These are phyloP conservation scores for Propithecus deckenii DNA, from an alignment of 2,797 vertebrate species.

Conservation along the genomic window DNA sequence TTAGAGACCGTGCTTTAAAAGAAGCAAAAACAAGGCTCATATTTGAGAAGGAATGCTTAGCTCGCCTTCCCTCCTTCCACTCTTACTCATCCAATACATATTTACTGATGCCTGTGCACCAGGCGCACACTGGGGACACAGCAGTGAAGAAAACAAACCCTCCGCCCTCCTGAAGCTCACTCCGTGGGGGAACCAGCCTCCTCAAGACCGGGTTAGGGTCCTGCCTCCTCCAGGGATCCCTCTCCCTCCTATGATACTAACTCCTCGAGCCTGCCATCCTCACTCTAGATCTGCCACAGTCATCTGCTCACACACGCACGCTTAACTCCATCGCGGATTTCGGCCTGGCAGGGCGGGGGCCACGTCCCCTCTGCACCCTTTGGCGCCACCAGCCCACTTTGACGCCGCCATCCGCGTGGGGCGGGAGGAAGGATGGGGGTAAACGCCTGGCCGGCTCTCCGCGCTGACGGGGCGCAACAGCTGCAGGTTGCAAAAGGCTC, in stretches of 20 bases:
- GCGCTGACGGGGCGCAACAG: neutral
- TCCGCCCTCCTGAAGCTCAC: neutral
- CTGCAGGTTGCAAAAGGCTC: neutral
- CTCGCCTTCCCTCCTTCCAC: neutral
- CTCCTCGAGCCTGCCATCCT: neutral
- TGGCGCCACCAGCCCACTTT: neutral
- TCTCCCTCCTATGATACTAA: neutral
- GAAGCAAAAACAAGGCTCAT: neutral
- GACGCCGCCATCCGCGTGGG: neutral
- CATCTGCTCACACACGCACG: neutral
- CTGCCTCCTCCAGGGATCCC: neutral
- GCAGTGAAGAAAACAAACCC: neutral
- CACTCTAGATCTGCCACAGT: neutral
- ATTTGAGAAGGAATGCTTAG: neutral
- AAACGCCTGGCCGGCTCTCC: fast-evolving
- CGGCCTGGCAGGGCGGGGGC: neutral
- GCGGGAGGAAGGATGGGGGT: fast-evolving
- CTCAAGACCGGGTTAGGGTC: neutral
- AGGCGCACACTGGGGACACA: fast-evolving
- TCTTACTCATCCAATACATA: neutral
- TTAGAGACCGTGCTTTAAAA: neutral
- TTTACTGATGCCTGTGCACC: neutral
- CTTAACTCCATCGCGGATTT: neutral
- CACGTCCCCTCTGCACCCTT: neutral
- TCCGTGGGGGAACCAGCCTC: no score